A percentile compares a stretch with the other conserved stretches of the same genome.
Conservation (phyloP, 2,113 vertebrate genomes). For the Proterorhinus semilunaris region DNA sequence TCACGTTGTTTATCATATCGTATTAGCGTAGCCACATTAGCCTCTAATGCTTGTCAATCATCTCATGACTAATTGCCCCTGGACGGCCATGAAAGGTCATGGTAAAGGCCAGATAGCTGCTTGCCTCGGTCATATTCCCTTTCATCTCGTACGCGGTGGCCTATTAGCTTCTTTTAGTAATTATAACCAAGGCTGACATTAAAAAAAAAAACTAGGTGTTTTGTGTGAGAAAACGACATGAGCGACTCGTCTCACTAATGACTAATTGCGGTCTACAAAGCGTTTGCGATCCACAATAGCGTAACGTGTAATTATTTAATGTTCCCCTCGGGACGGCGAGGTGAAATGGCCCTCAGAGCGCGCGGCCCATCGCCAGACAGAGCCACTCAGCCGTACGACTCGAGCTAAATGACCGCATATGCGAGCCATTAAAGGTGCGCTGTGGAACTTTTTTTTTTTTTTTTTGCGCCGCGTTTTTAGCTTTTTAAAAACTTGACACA, state of each 20-base stretch:
- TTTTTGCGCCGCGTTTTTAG: too few relatives aligned
- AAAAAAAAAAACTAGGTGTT: background rate
- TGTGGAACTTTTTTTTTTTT: too few relatives aligned
- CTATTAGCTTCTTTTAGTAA: background rate
- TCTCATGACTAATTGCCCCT: conserved; percentile 12
- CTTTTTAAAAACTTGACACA: too few relatives aligned
- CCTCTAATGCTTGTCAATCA: background rate
- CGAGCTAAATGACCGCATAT: background rate
- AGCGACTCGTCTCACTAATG: conserved; percentile 53
- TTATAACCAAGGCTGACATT: background rate
- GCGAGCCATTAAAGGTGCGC: background rate
- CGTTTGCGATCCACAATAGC: conserved; percentile 24
- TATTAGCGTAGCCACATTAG: conserved; percentile 4
- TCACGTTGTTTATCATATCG: background rate
- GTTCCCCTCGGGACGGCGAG: conserved; percentile 2
- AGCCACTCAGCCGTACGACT: background rate
- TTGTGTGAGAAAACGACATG: conserved; percentile 32
- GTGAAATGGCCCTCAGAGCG: background rate
- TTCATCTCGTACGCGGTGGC: conserved; percentile 7
- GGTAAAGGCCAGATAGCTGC: conserved; percentile 7
- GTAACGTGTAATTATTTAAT: conserved; percentile 46
- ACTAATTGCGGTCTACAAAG: conserved; percentile 25
- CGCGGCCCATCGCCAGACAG: background rate
- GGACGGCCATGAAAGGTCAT: conserved; percentile 1
- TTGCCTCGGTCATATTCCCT: background rate